Evolutionary conservation across 2,113 vertebrate genomes (phyloP).

Genomic region (Chaenocephalus aceratus): DNA sequence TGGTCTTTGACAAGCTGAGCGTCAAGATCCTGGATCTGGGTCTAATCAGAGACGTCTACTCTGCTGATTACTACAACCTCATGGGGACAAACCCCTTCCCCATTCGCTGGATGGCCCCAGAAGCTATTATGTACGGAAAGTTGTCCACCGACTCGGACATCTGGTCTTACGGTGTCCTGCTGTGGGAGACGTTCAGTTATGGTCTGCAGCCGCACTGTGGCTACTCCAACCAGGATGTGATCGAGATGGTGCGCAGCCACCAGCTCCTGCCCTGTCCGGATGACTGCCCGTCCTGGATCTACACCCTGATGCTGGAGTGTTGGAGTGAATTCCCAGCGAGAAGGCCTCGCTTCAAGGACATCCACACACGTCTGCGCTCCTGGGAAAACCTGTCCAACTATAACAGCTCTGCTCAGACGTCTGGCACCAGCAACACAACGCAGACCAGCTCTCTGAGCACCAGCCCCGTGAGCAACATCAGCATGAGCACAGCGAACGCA

Average conservation of each 20-base stretch:
- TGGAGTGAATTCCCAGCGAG: conserved; percentile 94
- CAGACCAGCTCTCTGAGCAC: conserved; percentile 98
- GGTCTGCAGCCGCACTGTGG: conserved; percentile 98
- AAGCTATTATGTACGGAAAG: conserved; percentile 94
- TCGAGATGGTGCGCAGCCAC: conserved; percentile 93
- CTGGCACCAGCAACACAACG: conserved; percentile 94
- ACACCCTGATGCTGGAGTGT: conserved; percentile 95
- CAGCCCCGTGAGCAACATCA: conserved; percentile 95
- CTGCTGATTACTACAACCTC: conserved; percentile 96
- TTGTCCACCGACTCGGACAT: conserved; percentile 96
- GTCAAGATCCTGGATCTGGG: conserved; percentile 96
- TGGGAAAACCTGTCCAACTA: conserved; percentile 95
- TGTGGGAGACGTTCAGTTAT: conserved; percentile 98
- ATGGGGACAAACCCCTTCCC: conserved; percentile 90
- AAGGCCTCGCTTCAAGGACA: conserved; percentile 95
- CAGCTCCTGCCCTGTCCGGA: conserved; percentile 94
- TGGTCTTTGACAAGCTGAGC: conserved; percentile 93
- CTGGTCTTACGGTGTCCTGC: conserved; percentile 95
- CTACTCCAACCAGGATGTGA: conserved; percentile 97
- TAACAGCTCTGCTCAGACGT: conserved; percentile 94
- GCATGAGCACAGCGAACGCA: conserved; percentile 80
- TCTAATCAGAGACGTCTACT: conserved; percentile 95
- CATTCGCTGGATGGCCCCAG: conserved; percentile 97
- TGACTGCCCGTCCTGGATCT: conserved; percentile 95
- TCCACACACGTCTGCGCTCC: conserved; percentile 92